Evolutionary conservation across 2,113 vertebrate species (phyloP).

Genomic region (Butorides virescens): DNA sequence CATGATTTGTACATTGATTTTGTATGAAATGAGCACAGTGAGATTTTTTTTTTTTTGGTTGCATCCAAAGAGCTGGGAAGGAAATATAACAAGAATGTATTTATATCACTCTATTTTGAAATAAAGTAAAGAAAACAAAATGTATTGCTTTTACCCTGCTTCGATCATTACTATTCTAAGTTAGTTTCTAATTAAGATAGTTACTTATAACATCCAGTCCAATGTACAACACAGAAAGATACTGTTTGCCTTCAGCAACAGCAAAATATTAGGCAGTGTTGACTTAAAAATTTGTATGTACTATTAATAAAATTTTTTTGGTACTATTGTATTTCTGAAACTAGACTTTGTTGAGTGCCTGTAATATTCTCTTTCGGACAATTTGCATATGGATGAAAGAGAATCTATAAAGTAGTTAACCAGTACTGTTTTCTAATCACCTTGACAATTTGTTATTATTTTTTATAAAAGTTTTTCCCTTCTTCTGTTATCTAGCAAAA

Average conservation of each 20-base stretch:
- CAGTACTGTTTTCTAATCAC: background rate
- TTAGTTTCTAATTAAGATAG: slow-evolving; percentile 49
- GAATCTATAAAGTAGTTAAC: slow-evolving; percentile 13
- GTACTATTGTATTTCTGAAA: slow-evolving; percentile 62
- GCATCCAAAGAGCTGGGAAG: slow-evolving; percentile 75
- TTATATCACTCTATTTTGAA: slow-evolving; percentile 78
- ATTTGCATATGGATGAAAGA: background rate
- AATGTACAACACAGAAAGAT: slow-evolving; percentile 47
- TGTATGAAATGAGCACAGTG: slow-evolving; percentile 74
- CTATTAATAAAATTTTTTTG: slow-evolving; percentile 64
- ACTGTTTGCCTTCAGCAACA: slow-evolving; percentile 50
- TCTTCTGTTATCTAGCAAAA: background rate
- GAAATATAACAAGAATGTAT: slow-evolving; percentile 75
- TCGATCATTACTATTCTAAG: slow-evolving; percentile 55
- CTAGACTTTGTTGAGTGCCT: slow-evolving; percentile 52
- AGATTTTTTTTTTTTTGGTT: slow-evolving; percentile 9
- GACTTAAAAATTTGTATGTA: slow-evolving; percentile 59
- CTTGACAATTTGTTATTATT: background rate
- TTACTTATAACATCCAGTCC: background rate
- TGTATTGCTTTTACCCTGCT: slow-evolving; percentile 70
- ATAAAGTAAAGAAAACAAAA: slow-evolving; percentile 75
- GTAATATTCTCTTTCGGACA: slow-evolving; percentile 16
- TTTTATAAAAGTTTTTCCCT: background rate
- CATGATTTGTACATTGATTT: slow-evolving; percentile 69
- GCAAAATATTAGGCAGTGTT: slow-evolving; percentile 41